Percentiles rank a stretch among this genome's conserved stretches.
phyloP scores from a whole-genome alignment of 2,888 invertebrate genomes.

The Tyria jacobaeae region DNA sequence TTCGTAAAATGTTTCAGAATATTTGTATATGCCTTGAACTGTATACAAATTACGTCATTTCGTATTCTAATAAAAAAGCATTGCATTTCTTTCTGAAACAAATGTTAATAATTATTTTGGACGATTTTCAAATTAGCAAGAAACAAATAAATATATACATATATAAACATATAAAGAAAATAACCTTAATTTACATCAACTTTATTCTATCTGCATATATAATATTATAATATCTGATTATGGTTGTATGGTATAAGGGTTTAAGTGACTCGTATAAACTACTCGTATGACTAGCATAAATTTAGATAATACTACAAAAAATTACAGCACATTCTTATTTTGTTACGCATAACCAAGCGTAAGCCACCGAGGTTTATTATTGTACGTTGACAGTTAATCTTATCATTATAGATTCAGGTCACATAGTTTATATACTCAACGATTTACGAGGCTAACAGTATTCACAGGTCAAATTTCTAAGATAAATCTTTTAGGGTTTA shows the following conservation, averaged over 20 bases:
- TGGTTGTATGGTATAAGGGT: no score
- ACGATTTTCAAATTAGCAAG: background rate
- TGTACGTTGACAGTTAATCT: constrained; percentile 20
- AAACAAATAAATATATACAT: background rate
- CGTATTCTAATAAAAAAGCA: no score
- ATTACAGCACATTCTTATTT: no score
- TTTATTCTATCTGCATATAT: no score
- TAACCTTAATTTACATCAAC: background rate
- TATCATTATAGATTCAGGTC: constrained; percentile 21
- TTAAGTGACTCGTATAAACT: no score
- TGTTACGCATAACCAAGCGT: constrained; percentile 13
- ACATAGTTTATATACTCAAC: constrained; percentile 9
- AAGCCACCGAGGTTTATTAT: constrained; percentile 20
- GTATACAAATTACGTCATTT: background rate
- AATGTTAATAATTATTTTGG: background rate
- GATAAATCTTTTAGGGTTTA: background rate
- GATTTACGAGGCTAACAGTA: constrained; percentile 20
- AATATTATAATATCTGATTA: no score
- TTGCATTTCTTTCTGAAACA: no score
- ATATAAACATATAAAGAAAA: background rate
- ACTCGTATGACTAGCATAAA: no score
- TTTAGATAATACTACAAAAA: no score
- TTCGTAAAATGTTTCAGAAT: background rate
- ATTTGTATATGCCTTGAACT: background rate
- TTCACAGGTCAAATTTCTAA: constrained; percentile 16